Base-by-base conservation (phyloP, 2,797 vertebrate species). In the Enteromius anoplus region DNA sequence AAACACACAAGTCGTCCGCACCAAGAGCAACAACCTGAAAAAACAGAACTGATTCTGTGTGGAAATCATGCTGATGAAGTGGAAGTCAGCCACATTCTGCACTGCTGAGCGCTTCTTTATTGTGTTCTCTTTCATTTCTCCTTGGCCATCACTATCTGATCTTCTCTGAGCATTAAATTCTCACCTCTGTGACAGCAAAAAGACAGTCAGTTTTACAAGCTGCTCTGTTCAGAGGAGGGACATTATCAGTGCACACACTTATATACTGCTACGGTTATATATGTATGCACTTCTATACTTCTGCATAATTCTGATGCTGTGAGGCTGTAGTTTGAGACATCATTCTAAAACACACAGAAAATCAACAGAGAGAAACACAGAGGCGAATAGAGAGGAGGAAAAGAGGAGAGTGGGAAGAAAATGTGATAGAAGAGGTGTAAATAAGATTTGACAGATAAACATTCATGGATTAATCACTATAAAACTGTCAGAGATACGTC, bases 161-260 rank as follows among this genome's bases (percentile, higher is more conserved):
- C 87, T 86, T 79, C 86, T 89, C 87, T 19, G 83, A 84, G 83
- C 86, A 84, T 87, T 80, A 83, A 89, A 89, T 92, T 89, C 84
- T 82, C 89, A 90, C 85, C 88, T 90, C 86, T 83, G 86, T 78
- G 34, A 85, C 84, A 87, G 21, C 49, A 84, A 88, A 37, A 62
- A 55, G 89, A 84, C 88, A 92, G 89, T 87, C 88, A 89, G 86
- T 91, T 92, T 93, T 91, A 92, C 87, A 90, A 91, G 90, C 84
- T 85, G 86, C 62, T 32, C 15, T 34, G 7, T 65, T 65, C 29
- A 65, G 26, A 66, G 32, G 17, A 66, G 32, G 26, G 34, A 34
- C 5, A 26, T 60, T 26, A 14, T 60, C 11, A 14, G 58, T 5
- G 12, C 23, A 11, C 55, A 58, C 55, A 12, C 58, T 53, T 53